Percentiles rank a stretch among this genome's conserved stretches.
These are phyloP conservation scores for Phylloscopus trochilus DNA, from an alignment of 2,113 vertebrate species.

Conservation along the genomic window DNA sequence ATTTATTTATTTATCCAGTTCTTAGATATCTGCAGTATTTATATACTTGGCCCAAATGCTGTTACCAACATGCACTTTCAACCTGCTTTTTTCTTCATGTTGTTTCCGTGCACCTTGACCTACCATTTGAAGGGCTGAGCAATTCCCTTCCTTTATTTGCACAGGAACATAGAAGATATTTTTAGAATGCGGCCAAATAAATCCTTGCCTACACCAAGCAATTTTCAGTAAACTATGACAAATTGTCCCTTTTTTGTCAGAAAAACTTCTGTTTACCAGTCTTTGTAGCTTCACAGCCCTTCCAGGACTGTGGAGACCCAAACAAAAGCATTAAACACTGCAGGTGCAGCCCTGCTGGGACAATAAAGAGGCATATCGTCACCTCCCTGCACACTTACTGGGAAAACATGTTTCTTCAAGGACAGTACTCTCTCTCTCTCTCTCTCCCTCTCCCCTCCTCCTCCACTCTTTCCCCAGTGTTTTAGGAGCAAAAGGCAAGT, in stretches of 20 bases:
- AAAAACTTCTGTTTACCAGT: not conserved
- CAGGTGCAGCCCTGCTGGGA: conserved; percentile 16
- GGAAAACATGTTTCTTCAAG: conserved; percentile 39
- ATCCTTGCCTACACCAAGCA: not conserved
- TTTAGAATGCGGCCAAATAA: conserved; percentile 14
- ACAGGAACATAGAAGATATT: not conserved
- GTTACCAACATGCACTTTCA: conserved; percentile 21
- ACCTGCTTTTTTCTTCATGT: not conserved
- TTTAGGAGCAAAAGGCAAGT: not conserved
- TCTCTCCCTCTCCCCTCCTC: not conserved
- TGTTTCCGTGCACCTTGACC: conserved; percentile 48
- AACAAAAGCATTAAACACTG: not conserved
- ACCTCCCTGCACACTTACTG: not conserved
- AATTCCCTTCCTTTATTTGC: conserved; percentile 30
- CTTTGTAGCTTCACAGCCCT: not conserved
- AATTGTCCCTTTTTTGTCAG: not conserved
- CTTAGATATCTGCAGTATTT: not conserved
- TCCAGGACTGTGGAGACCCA: not conserved
- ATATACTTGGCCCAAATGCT: not conserved
- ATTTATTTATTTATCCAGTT: not conserved
- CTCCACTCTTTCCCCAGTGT: not conserved
- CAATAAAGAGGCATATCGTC: not conserved
- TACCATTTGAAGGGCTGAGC: conserved; percentile 13
- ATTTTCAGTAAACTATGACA: not conserved
- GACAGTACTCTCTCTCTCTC: not conserved